phyloP scores from a whole-genome alignment of 1,140 invertebrate genomes.

The Subanguina moxae region DNA sequence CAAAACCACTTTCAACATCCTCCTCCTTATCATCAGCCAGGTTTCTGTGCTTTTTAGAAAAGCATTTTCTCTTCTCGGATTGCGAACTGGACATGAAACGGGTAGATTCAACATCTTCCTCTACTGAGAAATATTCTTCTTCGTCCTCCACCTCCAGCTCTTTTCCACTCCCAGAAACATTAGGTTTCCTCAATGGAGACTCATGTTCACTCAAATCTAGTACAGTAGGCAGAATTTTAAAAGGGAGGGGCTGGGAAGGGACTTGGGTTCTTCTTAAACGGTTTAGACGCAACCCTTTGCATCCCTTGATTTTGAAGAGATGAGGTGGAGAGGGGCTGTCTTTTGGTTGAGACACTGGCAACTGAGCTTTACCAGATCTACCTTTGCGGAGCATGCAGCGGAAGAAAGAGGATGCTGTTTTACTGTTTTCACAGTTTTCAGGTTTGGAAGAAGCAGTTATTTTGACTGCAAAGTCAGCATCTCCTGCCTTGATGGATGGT shows the following conservation, averaged over 20 bases:
- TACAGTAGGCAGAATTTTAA: not conserved
- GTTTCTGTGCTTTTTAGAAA: not conserved
- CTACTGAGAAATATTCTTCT: not conserved
- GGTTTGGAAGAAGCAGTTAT: not conserved
- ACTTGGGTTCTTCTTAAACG: not conserved
- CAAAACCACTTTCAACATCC: constrained; percentile 8
- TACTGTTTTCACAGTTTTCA: not conserved
- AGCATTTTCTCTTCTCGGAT: not conserved
- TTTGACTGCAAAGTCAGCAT: not conserved
- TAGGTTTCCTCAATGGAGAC: too few species aligned
- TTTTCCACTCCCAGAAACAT: not conserved
- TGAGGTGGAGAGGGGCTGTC: not conserved
- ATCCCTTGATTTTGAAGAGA: not conserved
- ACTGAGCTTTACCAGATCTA: not conserved
- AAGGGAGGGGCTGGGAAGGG: not conserved
- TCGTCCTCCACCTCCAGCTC: not conserved
- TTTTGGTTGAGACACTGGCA: not conserved
- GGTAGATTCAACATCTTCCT: not conserved
- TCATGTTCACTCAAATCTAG: not conserved
- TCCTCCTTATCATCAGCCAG: constrained; percentile 1
- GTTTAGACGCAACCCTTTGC: not conserved
- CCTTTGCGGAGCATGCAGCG: constrained; percentile 7
- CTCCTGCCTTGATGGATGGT: too few species aligned
- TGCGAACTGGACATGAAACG: not conserved
- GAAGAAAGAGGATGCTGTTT: constrained; percentile 4